Percentiles rank a stretch among this genome's conserved stretches.
phyloP scores from a whole-genome alignment of 2,113 vertebrate species.

The Dromiciops gliroides region DNA sequence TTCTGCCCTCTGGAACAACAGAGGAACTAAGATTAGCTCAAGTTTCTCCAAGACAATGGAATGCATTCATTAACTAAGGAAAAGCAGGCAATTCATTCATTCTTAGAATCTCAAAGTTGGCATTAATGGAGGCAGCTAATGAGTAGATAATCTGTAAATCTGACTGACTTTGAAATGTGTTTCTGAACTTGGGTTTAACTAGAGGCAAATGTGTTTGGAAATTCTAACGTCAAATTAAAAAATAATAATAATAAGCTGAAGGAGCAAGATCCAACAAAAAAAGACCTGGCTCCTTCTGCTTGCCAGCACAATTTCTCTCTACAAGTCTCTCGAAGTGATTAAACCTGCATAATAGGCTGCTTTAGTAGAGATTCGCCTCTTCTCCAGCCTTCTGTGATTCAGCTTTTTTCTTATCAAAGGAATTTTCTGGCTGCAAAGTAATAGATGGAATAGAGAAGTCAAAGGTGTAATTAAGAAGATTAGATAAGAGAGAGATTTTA shows the following conservation, averaged over 20 bases:
- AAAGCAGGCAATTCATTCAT: not conserved
- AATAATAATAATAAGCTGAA: not conserved
- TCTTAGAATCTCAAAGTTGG: not conserved
- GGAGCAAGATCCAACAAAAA: not conserved
- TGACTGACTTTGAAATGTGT: not conserved
- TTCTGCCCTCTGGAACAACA: not conserved
- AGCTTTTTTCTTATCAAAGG: not conserved
- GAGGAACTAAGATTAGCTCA: not conserved
- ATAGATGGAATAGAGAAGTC: not conserved
- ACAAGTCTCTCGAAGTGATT: not conserved
- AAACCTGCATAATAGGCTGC: not conserved
- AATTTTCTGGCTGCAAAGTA: not conserved
- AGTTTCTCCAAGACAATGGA: not conserved
- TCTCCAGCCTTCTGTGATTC: not conserved
- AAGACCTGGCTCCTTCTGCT: not conserved
- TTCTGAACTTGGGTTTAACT: not conserved
- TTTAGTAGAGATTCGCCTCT: not conserved
- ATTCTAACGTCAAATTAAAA: not conserved
- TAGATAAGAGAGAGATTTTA: not conserved
- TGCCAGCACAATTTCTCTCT: not conserved
- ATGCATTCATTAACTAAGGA: not conserved
- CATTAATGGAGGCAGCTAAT: not conserved
- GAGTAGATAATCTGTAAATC: not conserved
- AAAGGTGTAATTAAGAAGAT: not conserved
- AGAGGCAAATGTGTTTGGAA: not conserved